phyloP scores from a whole-genome alignment of 2,113 vertebrate genomes.

The Ophiodon elongatus region DNA sequence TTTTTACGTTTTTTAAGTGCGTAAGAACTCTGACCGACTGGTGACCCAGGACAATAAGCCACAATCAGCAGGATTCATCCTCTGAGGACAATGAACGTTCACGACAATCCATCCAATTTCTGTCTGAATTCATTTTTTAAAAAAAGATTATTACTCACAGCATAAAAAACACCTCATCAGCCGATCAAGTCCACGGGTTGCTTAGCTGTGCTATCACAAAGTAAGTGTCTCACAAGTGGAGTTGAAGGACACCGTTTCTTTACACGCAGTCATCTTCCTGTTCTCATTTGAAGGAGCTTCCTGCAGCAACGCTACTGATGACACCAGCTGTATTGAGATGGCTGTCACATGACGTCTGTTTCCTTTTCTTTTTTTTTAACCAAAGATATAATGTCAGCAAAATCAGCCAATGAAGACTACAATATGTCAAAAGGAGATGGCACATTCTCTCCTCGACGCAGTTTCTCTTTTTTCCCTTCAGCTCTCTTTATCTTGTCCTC shows the following conservation, averaged over 20 bases:
- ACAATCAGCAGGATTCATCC: neutral
- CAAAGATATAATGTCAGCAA: slow-evolving; percentile 27
- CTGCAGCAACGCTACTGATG: neutral
- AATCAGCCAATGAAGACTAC: slow-evolving; percentile 24
- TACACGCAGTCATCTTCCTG: neutral
- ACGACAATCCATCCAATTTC: neutral
- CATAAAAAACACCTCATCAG: neutral
- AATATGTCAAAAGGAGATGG: slow-evolving; percentile 26
- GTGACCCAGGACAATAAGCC: neutral
- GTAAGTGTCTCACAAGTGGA: neutral
- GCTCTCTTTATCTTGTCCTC: slow-evolving; percentile 52
- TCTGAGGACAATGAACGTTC: neutral
- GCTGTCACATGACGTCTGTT: slow-evolving; percentile 1
- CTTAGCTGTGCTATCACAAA: neutral
- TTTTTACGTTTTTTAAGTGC: neutral
- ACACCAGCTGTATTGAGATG: neutral
- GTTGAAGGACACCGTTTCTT: neutral
- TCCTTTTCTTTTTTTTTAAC: slow-evolving; percentile 7
- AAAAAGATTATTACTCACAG: neutral
- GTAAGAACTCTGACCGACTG: neutral
- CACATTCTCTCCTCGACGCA: slow-evolving; percentile 3
- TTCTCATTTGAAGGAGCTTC: slow-evolving; percentile 2
- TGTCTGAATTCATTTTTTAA: no score
- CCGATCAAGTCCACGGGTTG: neutral
- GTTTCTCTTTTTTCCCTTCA: slow-evolving; percentile 17